A percentile compares a stretch with the other conserved stretches of the same genome.
These are phyloP conservation scores for Meghimatium bilineatum DNA, from an alignment of 2,888 invertebrate genomes.

Conservation along the genomic window DNA sequence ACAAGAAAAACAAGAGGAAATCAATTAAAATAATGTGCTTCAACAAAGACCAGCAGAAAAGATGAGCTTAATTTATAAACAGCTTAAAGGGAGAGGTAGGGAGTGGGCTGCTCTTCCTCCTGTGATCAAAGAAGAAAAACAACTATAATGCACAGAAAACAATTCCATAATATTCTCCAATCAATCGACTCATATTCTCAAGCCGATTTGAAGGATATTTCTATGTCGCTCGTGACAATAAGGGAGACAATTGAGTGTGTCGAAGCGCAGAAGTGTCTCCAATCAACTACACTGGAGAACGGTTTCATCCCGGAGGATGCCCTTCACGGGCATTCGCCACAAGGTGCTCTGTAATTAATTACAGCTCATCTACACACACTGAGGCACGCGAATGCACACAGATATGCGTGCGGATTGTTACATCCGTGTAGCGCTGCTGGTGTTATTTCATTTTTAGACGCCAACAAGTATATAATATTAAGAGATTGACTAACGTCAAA, in stretches of 20 bases:
- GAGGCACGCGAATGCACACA: background rate
- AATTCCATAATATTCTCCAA: constrained; percentile 40
- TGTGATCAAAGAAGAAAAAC: constrained; percentile 43
- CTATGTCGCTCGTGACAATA: constrained; percentile 33
- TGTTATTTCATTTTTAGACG: background rate
- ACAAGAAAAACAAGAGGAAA: background rate
- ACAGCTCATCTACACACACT: constrained; percentile 25
- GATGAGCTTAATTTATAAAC: constrained; percentile 45
- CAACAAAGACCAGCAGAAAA: constrained; percentile 36
- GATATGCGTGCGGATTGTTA: constrained; percentile 2
- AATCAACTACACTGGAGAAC: constrained; percentile 26
- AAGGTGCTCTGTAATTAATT: constrained; percentile 47
- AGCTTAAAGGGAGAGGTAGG: constrained; percentile 27
- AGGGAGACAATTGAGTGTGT: constrained; percentile 35
- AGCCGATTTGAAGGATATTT: constrained; percentile 39
- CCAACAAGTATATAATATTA: no score
- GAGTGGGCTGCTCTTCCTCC: background rate
- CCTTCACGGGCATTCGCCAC: constrained; percentile 15
- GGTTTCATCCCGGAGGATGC: constrained; percentile 28
- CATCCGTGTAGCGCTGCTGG: background rate
- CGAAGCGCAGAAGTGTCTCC: constrained; percentile 43
- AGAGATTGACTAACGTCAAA: no score
- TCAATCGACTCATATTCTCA: constrained; percentile 41
- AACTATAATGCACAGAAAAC: constrained; percentile 16
- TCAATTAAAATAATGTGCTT: constrained; percentile 47